These are phyloP conservation scores for Pectinophora gossypiella DNA, from an alignment of 1,140 invertebrate genomes.

Conservation along the genomic window DNA sequence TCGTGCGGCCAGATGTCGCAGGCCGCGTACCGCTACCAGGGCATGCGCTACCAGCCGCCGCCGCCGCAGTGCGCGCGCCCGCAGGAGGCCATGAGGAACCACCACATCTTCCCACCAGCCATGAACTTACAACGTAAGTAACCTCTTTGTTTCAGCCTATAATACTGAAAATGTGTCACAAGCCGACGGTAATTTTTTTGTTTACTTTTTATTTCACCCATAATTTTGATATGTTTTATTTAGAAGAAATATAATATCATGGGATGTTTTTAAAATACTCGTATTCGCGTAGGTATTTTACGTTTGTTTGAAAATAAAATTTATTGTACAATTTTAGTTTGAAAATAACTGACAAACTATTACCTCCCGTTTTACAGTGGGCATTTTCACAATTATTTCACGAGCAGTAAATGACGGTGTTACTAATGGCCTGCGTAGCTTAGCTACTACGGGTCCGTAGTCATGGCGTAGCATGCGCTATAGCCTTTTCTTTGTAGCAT, in stretches of 20 bases:
- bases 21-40: slow-evolving; percentile 82
- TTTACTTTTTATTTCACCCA: too few species aligned
- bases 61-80: slow-evolving; percentile 67
- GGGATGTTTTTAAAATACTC: too few species aligned
- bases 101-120: slow-evolving; percentile 70
- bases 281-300: too few species aligned
- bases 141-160: neutral
- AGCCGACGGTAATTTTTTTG: too few species aligned
- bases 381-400: neutral
- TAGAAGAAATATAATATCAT: too few species aligned
- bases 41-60: slow-evolving; percentile 70
- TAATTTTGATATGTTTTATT: too few species aligned
- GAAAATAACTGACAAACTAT: too few species aligned
- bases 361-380: neutral
- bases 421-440: neutral
- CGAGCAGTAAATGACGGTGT: neutral
- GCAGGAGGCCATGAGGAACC: slow-evolving; percentile 65
- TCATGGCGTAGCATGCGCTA: too few species aligned
- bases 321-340: too few species aligned
- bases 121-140: slow-evolving; percentile 75
- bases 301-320: too few species aligned
- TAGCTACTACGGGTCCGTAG: too few species aligned
- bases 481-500: too few species aligned
- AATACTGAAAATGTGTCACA: neutral
- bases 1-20: slow-evolving; percentile 92